These are phyloP conservation scores for Coptodon bakossiorum DNA, from an alignment of 2,113 vertebrate species.

Conservation along the genomic window DNA sequence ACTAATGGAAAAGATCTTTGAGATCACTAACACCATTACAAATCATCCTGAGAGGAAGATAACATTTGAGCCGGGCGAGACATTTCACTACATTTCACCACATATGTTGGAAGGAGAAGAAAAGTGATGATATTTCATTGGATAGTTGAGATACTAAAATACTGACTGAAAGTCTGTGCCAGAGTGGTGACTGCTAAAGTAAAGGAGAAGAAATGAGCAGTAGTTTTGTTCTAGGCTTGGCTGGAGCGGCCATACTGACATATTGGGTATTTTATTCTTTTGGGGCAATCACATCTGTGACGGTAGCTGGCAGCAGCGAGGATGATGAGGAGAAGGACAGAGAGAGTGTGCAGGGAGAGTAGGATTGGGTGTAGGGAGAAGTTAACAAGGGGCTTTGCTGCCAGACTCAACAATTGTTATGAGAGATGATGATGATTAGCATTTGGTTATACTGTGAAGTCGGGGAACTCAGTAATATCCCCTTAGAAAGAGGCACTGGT, in stretches of 20 bases:
- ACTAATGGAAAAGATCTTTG: background rate
- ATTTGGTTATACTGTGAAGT: background rate
- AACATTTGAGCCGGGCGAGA: background rate
- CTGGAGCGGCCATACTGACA: background rate
- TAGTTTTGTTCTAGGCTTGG: background rate
- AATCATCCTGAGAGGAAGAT: background rate
- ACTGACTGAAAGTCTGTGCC: background rate
- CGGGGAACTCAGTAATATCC: background rate
- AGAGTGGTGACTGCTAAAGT: background rate
- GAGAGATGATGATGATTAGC: background rate
- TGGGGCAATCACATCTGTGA: background rate
- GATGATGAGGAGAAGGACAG: background rate
- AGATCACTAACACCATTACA: background rate
- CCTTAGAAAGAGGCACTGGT: background rate
- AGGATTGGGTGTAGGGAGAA: background rate
- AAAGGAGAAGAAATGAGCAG: background rate
- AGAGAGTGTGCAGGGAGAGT: background rate
- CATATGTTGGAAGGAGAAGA: background rate
- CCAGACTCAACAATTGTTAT: background rate
- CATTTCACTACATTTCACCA: background rate
- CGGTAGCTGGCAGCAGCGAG: background rate
- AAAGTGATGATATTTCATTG: background rate
- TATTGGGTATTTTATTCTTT: background rate
- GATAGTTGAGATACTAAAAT: background rate
- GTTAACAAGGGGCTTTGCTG: background rate